Evolutionary conservation across 2,113 vertebrate species (phyloP).

Genomic region (Anarhynchus alexandrinus): DNA sequence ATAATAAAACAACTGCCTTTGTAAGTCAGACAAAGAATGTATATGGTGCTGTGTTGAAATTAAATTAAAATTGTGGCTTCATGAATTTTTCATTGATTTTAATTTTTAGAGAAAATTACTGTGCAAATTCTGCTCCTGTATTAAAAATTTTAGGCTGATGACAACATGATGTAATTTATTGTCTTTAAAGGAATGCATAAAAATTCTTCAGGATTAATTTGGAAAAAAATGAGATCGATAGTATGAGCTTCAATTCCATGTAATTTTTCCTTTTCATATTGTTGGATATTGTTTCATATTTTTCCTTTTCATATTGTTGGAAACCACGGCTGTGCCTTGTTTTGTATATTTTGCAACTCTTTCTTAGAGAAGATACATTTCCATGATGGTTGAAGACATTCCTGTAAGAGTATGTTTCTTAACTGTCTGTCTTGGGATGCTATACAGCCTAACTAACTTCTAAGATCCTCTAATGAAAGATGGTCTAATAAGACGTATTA

Average conservation of each 20-base stretch:
- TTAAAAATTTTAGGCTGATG: too few species aligned
- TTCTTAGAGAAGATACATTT: neutral
- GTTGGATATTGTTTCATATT: neutral
- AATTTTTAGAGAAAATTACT: too few species aligned
- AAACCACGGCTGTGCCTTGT: neutral
- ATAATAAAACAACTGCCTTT: too few species aligned
- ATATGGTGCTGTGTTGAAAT: too few species aligned
- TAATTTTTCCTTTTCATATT: neutral
- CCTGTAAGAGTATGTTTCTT: neutral
- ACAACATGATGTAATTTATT: neutral
- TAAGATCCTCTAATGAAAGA: neutral
- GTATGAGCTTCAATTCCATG: neutral
- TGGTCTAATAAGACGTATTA: neutral
- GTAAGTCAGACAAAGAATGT: too few species aligned
- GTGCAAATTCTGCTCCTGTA: too few species aligned
- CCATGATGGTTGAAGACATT: neutral
- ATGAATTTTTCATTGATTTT: too few species aligned
- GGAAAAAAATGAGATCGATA: neutral
- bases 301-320: neutral
- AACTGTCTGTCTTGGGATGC: neutral
- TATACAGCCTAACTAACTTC: neutral
- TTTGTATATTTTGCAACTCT: neutral
- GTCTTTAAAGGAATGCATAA: neutral
- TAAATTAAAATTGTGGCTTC: too few species aligned
- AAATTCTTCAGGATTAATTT: neutral